phyloP scores from a whole-genome alignment of 2,113 vertebrate species.

The Alces alces region DNA sequence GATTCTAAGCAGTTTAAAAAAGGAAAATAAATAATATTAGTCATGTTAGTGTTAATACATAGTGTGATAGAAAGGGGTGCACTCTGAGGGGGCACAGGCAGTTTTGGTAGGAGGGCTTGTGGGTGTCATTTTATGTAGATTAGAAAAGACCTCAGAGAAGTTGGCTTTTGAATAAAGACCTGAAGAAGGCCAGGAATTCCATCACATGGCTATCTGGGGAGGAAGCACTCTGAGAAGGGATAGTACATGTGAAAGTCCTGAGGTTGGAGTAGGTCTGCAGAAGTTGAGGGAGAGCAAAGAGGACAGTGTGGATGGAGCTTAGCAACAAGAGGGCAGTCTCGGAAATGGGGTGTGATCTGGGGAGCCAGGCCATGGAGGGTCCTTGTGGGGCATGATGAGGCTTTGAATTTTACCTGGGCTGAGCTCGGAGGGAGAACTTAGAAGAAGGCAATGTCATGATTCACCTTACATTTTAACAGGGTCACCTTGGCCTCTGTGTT shows the following conservation, averaged over 20 bases:
- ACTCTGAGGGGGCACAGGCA: accelerated
- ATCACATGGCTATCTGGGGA: neutral
- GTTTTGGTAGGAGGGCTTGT: neutral
- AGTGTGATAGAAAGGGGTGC: neutral
- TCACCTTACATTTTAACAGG: neutral
- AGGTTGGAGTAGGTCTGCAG: neutral
- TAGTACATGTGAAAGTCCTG: neutral
- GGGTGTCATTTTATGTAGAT: neutral
- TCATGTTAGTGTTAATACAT: neutral
- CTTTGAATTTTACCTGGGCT: neutral
- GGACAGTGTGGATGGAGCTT: neutral
- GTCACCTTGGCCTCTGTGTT: neutral
- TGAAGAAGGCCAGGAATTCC: neutral
- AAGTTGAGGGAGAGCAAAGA: neutral
- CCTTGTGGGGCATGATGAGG: neutral
- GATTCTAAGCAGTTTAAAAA: neutral
- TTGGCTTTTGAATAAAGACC: neutral
- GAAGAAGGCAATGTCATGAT: neutral
- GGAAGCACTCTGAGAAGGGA: neutral
- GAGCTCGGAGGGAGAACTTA: neutral
- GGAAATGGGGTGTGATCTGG: neutral
- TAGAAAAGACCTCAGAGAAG: neutral
- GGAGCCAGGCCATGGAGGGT: neutral
- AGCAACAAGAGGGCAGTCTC: neutral
- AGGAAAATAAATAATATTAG: neutral